Base-by-base conservation (phyloP, 37 sponge, comb jelly and placozoan genomes). In the Halisarca cf. caerulea region DNA sequence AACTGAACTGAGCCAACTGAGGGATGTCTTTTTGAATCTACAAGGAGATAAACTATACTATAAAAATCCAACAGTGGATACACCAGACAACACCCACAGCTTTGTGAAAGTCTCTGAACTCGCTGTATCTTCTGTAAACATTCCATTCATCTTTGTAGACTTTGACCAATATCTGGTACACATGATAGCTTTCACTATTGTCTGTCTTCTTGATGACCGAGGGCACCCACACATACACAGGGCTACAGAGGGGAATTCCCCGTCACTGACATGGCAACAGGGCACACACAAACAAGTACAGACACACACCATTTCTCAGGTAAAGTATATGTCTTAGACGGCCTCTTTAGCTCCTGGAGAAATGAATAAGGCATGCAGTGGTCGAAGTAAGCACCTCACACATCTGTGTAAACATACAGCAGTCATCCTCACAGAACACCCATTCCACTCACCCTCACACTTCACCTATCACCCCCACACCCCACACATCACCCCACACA, bases 81-180 rank as follows among this genome's bases (percentile, higher is more conserved):
- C n/a, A n/a, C n/a, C n/a, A n/a, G n/a, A n/a, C n/a, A n/a, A 14
- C 44, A 40, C 93, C 79, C 11, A 90, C 86, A 39, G 86, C 90
- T 44, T 86, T 84, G 71, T 93, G 94, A 69, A 98, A 95, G 40
- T 88, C 93, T 21, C 89, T 86, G 75, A 98, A 94, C 79, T 98
- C 93, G 6, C 95, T 85, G 84, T 98, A 98, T 2, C 99, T 57
- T 14, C 99, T 80, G 74, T 96, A 94, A 23, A 98, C 90, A 59
- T 91, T 96, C 99, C 99, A 98, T 80, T 98, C 97, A 43, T 96
- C 97, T 3, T 90, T 34, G 32, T 78, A 54, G 35, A 97, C 79
- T 32, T 81, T 79, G 0, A 96, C 71, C 30, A 81, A 80, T 18
- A 94, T 83, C 84, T 98, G 99, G 66, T 98, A 98, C 15, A 90